phyloP scores from a whole-genome alignment of 37 sponge, comb jelly and placozoan species.

The Geodia barretti region DNA sequence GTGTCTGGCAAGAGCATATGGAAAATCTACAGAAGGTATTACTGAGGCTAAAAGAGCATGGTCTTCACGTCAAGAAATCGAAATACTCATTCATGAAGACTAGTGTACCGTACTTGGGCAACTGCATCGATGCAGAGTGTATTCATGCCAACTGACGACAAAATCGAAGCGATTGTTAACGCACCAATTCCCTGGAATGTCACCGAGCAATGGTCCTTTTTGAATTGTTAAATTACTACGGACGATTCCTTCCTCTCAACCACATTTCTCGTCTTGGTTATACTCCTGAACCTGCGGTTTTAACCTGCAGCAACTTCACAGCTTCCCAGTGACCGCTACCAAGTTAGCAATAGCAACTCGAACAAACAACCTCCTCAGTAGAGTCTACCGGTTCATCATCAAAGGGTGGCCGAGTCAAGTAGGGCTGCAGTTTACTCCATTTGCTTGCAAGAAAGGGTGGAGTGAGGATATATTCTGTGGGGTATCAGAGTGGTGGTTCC shows the following conservation, averaged over 20 bases:
- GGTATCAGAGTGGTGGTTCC: constrained; percentile 40
- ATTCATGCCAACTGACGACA: constrained; percentile 25
- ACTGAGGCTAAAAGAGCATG: constrained; percentile 7
- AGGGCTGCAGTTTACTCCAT: constrained; percentile 1
- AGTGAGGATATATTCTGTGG: constrained; percentile 34
- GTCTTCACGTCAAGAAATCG: constrained; percentile 20
- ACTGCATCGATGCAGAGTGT: constrained; percentile 23
- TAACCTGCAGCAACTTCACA: constrained; percentile 17
- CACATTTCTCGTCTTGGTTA: constrained; percentile 1
- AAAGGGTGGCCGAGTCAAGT: constrained; percentile 36
- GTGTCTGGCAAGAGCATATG: background rate
- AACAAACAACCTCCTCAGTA: constrained; percentile 39
- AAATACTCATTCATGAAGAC: constrained; percentile 28
- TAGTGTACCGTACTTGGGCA: constrained; percentile 36
- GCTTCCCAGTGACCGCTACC: constrained; percentile 18
- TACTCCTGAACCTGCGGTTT: constrained; percentile 19
- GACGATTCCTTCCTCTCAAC: constrained; percentile 42
- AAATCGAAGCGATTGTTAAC: constrained; percentile 24
- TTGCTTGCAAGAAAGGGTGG: constrained; percentile 4
- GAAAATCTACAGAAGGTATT: constrained; percentile 9
- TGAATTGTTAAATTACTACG: constrained; percentile 48
- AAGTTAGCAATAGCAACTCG: constrained; percentile 15
- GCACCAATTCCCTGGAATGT: constrained; percentile 32
- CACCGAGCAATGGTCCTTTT: constrained; percentile 31
- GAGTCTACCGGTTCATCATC: constrained; percentile 32